Percentiles rank a stretch among this genome's conserved stretches.
Evolutionary conservation across 2,797 vertebrate species (phyloP).

Genomic region (Crenuchus spilurus): DNA sequence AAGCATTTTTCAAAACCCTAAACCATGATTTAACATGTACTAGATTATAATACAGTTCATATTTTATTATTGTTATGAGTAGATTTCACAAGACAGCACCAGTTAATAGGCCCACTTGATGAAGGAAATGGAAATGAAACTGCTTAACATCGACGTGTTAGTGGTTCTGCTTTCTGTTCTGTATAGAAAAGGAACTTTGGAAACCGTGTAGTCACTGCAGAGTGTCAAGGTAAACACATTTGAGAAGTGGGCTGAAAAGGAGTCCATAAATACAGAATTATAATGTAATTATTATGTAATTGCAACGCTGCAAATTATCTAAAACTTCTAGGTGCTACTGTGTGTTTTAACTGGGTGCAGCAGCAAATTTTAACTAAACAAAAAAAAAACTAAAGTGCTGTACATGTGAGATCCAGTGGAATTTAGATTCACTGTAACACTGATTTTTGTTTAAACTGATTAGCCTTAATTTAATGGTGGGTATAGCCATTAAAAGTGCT

Average conservation of each 20-base stretch:
- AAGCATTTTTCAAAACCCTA: neutral
- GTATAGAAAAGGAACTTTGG: slow-evolving; percentile 1
- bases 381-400: no score
- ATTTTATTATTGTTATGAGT: neutral
- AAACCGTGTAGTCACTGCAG: no score
- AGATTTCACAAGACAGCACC: neutral
- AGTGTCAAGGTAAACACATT: no score
- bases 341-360: no score
- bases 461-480: no score
- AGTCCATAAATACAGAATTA: neutral
- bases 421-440: no score
- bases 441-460: no score
- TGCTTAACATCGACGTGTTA: slow-evolving; percentile 13
- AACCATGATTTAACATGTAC: neutral
- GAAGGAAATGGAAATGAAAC: slow-evolving; percentile 29
- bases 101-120: neutral
- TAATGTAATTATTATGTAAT: neutral
- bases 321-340: no score
- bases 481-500: no score
- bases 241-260: neutral
- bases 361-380: no score
- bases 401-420: no score
- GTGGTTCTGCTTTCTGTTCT: slow-evolving; percentile 49
- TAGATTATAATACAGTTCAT: neutral
- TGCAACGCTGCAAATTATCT: no score